Evolutionary conservation across 2,888 invertebrate species (phyloP), one percentile per base, ranked within the genome.

Genomic region (Dysmachus trigonus): DNA sequence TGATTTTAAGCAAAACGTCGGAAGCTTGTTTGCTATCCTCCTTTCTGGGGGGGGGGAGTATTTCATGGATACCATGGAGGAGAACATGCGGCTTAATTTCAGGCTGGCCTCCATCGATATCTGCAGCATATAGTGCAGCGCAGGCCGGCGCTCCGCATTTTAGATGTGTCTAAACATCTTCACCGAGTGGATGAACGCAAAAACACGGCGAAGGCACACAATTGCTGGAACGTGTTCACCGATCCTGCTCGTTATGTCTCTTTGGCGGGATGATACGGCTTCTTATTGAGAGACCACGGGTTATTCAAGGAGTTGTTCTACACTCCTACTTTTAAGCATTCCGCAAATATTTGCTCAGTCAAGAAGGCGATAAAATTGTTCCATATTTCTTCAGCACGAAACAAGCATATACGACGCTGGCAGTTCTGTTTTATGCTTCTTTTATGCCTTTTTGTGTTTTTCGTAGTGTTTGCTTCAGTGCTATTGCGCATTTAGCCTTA

Each of bases 1-100:
- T 77, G 77, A 77, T 77, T 77, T 77, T 77, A 41, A 77, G 77
- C 47, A 77, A 77, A 77, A 77, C 38, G 77, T 77, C 77, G 47
- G 47, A 77, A 77, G 47, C 77, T 77, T 77, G 77, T 77, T 77
- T 77, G 47, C 62, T 41, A 30, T 77, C 47, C 41, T 41, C 77
- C 47, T 62, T 27, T 47, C 18, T 77, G 41, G 22, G 30, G 41
- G 62, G 41, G 22, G 30, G 41, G 62, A 27, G 62, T 22, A 62
- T 77, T 77, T 22, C 77, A 22, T 47, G 47, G 77, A 77, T 47
- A 62, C 10, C 76, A 76, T 41, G 7, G 18, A 18, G 47, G 76
- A 73, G 38, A 76, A 76, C 76, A 76, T 76, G 38, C 38, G 47
- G 30, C 77, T 77, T 77, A 77, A 77, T 77, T 77, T 77, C 77